These are phyloP conservation scores for Uropsilus gracilis DNA, from an alignment of 2,113 vertebrate genomes.

Conservation along the genomic window DNA sequence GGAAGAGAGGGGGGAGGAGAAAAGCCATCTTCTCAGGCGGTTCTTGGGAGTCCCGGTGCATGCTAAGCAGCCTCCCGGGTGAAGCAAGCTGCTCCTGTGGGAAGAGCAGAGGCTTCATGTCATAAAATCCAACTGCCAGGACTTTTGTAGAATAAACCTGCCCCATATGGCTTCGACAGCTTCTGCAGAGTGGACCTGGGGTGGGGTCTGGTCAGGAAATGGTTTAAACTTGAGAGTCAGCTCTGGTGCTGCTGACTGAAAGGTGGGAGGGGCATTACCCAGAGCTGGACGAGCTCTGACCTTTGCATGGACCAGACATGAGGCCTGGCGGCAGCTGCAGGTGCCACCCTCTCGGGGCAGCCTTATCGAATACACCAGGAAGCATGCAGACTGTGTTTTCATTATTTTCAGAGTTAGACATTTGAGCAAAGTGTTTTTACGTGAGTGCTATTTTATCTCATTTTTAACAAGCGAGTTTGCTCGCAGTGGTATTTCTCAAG, in stretches of 20 bases:
- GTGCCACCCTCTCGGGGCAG: no score
- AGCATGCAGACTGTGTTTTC: neutral
- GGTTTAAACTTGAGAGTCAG: neutral
- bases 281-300: neutral
- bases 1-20: neutral
- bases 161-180: neutral
- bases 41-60: neutral
- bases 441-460: neutral
- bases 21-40: neutral
- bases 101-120: neutral
- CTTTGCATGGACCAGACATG: neutral
- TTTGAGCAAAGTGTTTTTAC: neutral
- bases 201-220: neutral
- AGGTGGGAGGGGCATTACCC: accelerated
- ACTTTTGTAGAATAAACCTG: neutral
- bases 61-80: neutral
- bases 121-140: neutral
- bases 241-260: neutral
- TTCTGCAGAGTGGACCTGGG: no score
- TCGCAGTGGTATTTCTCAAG: neutral
- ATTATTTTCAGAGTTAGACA: neutral
- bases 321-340: no score
- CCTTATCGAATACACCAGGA: neutral
- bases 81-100: neutral
- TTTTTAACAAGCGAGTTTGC: neutral